Conservation (phyloP, 2,797 vertebrate genomes). For the Aselliscus stoliczkanus region DNA sequence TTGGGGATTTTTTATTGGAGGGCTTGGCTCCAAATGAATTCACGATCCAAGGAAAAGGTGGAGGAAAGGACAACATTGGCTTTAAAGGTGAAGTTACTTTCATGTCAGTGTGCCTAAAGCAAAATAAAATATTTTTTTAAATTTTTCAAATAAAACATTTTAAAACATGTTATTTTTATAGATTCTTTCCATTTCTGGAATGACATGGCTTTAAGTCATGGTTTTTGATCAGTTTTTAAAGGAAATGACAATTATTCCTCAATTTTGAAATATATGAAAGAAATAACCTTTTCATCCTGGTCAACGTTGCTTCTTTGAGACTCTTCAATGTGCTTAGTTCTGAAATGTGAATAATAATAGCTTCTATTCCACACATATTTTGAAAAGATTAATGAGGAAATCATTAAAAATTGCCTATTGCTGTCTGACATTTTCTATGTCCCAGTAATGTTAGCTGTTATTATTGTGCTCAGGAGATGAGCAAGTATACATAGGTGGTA, state of each 20-base stretch:
- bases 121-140: constrained; percentile 16
- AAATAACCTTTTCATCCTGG: neutral
- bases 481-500: no score
- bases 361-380: no score
- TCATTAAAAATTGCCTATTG: neutral
- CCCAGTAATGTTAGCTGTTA: neutral
- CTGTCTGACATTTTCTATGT: no score
- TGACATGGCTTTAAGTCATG: neutral
- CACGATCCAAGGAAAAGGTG: neutral
- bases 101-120: neutral
- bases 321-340: no score
- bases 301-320: neutral
- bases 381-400: neutral
- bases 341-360: no score
- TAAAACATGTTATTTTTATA: neutral
- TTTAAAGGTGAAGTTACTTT: neutral
- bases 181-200: neutral
- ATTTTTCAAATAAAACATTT: neutral
- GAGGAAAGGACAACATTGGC: neutral
- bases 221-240: neutral
- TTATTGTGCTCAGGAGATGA: no score
- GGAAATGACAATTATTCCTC: neutral
- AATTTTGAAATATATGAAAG: neutral
- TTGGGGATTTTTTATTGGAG: neutral
- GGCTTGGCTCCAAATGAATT: neutral